Evolutionary conservation across 35 echinoderm and acorn worm genomes (phyloP), one percentile per base, ranked within the genome.

Genomic region (Amphiura filiformis): DNA sequence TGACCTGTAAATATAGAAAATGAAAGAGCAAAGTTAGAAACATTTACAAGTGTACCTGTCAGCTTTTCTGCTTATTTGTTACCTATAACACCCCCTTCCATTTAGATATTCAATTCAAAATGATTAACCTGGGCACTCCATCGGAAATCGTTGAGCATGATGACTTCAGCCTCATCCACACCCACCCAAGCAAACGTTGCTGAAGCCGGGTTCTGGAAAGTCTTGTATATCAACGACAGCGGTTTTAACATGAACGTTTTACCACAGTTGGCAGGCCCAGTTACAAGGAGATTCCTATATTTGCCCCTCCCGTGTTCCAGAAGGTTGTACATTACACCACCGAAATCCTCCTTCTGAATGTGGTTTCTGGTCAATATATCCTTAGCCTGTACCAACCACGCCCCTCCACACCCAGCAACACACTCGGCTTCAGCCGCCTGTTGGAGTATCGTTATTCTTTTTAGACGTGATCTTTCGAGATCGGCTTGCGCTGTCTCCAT

Each of bases 121-220:
- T 52, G 44, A 52, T 52, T 52, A 52, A 52, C 44, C 44, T 52
- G 44, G 44, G 7, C 20, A 11, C 44, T n/a, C n/a, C n/a, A n/a
- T n/a, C n/a, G n/a, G n/a, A 52, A 88, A 52, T 88, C 79, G 37
- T 61, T 65, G 0, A 80, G 35, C 15, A 89, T 81, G 49, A 89
- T 89, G 57, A 57, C 57, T 82, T 81, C 47, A 0, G 41, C 75
- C 30, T 80, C 78, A 2, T 88, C 39, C 0, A 42, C 76, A 38
- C n/a, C n/a, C n/a, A n/a, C n/a, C n/a, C n/a, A n/a, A n/a, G n/a
- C n/a, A n/a, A n/a, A n/a, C n/a, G n/a, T 88, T 31, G 36, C 56
- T 23, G 37, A 44, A 1, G 86, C 77, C 1, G 86, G 86, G 78
- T 88, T 80, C n/a, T n/a, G n/a, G n/a, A n/a, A n/a, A n/a, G n/a